These are phyloP conservation scores for Paedocypris sp. DNA, from an alignment of 2,113 vertebrate species.

Conservation along the genomic window DNA sequence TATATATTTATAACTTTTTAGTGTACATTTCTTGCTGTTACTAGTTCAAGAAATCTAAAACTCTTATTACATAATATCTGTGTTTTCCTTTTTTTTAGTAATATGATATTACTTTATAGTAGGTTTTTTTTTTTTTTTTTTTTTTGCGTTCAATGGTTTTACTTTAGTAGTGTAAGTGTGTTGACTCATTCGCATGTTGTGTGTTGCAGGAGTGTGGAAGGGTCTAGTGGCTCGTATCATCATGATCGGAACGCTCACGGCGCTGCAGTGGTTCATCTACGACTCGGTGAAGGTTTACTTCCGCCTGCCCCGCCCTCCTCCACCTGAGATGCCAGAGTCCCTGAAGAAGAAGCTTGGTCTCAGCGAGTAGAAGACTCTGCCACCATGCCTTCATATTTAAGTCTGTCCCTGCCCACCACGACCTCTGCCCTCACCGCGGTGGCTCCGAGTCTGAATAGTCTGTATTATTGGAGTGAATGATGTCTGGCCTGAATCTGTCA, in stretches of 20 bases:
- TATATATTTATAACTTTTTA: too few species aligned
- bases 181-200: not conserved
- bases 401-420: constrained; percentile 4
- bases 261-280: constrained; percentile 99
- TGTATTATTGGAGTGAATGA: constrained; percentile 19
- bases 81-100: too few species aligned
- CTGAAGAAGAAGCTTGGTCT: constrained; percentile 97
- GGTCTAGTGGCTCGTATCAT: constrained; percentile 95
- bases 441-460: constrained; percentile 6
- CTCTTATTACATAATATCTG: too few species aligned
- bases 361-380: constrained; percentile 64
- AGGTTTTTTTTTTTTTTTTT: too few species aligned
- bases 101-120: too few species aligned
- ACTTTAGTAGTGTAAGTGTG: too few species aligned
- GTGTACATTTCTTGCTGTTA: too few species aligned
- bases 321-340: constrained; percentile 97
- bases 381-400: constrained; percentile 33
- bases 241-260: constrained; percentile 98
- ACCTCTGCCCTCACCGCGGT: not conserved
- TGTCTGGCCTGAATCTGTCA: constrained; percentile 32
- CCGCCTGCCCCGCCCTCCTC: constrained; percentile 92
- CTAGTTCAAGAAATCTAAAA: too few species aligned
- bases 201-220: constrained; percentile 86
- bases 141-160: too few species aligned
- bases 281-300: constrained; percentile 98